phyloP scores from a whole-genome alignment of 2,113 vertebrate species.

The Aegithalos caudatus region DNA sequence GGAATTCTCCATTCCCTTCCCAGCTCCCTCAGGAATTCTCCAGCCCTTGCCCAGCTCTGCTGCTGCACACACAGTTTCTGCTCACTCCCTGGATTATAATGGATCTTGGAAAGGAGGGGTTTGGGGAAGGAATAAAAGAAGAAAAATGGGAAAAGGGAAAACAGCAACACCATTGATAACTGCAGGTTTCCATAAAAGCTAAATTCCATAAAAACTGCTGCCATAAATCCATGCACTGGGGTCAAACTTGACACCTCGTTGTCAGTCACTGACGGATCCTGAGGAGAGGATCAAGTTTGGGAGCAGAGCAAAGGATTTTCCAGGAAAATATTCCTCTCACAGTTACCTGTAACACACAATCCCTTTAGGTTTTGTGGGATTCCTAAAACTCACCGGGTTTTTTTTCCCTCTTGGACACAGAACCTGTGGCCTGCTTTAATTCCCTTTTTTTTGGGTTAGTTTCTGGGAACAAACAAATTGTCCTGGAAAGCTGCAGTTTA shows the following conservation, averaged over 20 bases:
- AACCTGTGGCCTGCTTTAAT: not conserved
- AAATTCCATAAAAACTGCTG: not conserved
- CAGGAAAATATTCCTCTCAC: not conserved
- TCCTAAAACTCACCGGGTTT: not conserved
- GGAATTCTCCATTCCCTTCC: not conserved
- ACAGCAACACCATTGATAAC: not conserved
- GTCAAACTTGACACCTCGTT: fast-evolving
- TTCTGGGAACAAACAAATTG: not conserved
- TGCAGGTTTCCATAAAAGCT: not conserved
- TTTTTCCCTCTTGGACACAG: too few species aligned
- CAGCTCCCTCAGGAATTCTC: not conserved
- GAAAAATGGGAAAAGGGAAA: not conserved
- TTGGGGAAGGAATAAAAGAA: not conserved
- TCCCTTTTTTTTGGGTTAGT: not conserved
- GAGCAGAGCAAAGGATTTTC: not conserved
- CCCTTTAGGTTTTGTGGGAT: not conserved
- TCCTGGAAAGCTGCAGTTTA: not conserved
- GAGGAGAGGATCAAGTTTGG: not conserved
- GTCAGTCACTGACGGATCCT: not conserved
- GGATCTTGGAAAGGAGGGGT: fast-evolving
- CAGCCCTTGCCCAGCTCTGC: not conserved
- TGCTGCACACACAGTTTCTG: fast-evolving
- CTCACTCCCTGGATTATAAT: fast-evolving
- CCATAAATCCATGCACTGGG: fast-evolving
- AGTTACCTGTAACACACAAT: fast-evolving